These are phyloP conservation scores for Timema podura DNA, from an alignment of 2,888 invertebrate genomes.

Conservation along the genomic window DNA sequence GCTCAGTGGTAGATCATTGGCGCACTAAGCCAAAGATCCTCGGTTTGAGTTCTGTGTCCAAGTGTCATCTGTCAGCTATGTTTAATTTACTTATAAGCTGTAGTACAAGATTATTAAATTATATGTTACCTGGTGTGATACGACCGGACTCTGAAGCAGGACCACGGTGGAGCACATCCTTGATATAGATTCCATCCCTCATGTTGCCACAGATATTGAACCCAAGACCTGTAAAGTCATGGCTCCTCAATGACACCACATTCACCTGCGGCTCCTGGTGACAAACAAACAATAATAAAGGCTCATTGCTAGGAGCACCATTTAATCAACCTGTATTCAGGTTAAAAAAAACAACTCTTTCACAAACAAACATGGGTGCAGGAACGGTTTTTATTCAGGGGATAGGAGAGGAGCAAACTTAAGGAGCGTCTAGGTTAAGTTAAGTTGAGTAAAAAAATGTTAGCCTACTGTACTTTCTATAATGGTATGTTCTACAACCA, in stretches of 20 bases:
- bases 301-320: no score
- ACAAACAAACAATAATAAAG: background rate
- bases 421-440: no score
- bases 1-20: no score
- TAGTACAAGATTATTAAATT: background rate
- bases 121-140: conserved; percentile 65
- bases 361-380: no score
- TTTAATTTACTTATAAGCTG: background rate
- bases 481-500: no score
- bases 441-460: no score
- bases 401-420: no score
- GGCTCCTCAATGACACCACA: conserved; percentile 72
- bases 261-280: conserved; percentile 55
- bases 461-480: no score
- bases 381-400: no score
- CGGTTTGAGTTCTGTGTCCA: background rate
- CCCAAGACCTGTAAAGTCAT: conserved; percentile 84
- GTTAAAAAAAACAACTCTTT: no score
- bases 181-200: conserved; percentile 83
- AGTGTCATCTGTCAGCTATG: background rate
- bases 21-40: background rate
- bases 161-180: conserved; percentile 79
- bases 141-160: conserved; percentile 82
- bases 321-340: no score
- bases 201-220: conserved; percentile 88